Conservation (phyloP, 2,888 invertebrate species). For the Elgonia sp. region DNA sequence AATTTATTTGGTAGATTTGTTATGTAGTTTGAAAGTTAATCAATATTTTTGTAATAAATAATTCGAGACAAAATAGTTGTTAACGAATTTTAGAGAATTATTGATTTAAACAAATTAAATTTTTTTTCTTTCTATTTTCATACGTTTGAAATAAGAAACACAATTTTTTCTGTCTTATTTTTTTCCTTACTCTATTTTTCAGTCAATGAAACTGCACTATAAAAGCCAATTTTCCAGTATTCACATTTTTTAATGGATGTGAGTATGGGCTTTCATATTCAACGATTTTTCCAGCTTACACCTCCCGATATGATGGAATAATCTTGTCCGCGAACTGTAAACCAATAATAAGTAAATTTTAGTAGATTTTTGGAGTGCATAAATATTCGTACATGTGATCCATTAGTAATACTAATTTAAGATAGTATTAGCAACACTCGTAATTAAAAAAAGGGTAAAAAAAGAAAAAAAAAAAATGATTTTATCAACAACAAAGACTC, state of each 20-base stretch:
- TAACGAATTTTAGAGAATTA: too few relatives aligned
- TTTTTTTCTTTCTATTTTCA: neutral
- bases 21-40: neutral
- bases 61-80: too few relatives aligned
- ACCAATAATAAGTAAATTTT: conserved; percentile 12
- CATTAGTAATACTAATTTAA: neutral
- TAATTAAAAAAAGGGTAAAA: neutral
- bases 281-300: conserved; percentile 10
- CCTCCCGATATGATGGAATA: conserved; percentile 12
- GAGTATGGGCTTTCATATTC: conserved; percentile 14
- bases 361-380: neutral
- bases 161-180: too few relatives aligned
- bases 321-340: conserved; percentile 1
- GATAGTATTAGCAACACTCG: neutral
- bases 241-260: conserved; percentile 10
- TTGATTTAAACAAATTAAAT: too few relatives aligned
- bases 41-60: too few relatives aligned
- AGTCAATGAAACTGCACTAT: neutral
- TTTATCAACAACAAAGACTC: too few relatives aligned
- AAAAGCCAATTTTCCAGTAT: conserved; percentile 11
- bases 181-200: neutral
- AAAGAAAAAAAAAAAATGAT: neutral
- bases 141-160: neutral
- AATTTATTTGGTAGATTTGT: neutral
- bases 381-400: neutral